phyloP scores from a whole-genome alignment of 2,113 vertebrate species.

The Redunca redunca region DNA sequence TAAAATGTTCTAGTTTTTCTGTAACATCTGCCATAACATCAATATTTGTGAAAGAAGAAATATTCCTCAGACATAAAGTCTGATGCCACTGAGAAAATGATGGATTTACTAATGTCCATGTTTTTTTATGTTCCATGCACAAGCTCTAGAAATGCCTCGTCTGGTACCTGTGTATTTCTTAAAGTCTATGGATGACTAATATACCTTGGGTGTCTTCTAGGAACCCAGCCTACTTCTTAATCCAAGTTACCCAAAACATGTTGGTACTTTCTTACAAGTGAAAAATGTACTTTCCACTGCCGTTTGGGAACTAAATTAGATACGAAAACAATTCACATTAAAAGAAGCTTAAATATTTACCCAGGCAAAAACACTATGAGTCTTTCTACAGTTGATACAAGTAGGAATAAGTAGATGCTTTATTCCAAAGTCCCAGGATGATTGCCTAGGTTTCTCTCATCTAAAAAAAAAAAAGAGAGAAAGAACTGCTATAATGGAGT shows the following conservation, averaged over 20 bases:
- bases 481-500: neutral
- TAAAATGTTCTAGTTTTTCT: neutral
- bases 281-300: neutral
- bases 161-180: neutral
- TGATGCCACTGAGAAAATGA: neutral
- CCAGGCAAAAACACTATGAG: neutral
- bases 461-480: neutral
- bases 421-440: neutral
- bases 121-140: neutral
- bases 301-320: neutral
- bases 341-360: neutral
- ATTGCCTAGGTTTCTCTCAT: neutral
- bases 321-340: neutral
- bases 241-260: neutral
- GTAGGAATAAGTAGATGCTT: neutral
- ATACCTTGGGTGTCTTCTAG: neutral
- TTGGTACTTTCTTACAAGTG: neutral
- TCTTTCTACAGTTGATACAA: neutral
- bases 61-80: neutral
- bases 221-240: neutral
- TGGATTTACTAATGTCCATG: neutral
- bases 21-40: neutral
- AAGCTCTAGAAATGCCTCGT: neutral
- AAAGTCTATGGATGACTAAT: neutral
- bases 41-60: neutral